These are phyloP conservation scores for Taxidea taxus DNA, from an alignment of 2,113 vertebrate genomes.

Conservation along the genomic window DNA sequence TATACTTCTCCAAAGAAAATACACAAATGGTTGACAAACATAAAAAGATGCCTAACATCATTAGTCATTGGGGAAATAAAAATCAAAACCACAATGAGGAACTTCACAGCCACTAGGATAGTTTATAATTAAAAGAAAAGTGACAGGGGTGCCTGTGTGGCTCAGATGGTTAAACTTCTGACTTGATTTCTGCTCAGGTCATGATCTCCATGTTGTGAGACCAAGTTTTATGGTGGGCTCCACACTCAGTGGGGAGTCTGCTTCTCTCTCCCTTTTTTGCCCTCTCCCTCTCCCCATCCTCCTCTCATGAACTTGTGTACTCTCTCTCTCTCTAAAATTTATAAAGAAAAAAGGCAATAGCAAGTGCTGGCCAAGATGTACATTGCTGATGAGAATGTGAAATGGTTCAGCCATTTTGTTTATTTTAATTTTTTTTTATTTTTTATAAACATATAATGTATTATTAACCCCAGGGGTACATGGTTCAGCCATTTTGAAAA, in stretches of 20 bases:
- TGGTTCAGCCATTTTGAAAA: neutral
- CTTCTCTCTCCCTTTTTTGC: neutral
- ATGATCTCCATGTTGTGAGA: neutral
- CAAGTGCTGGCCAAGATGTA: neutral
- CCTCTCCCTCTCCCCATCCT: neutral
- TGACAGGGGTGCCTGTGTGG: neutral
- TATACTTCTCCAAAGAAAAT: neutral
- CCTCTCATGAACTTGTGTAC: neutral
- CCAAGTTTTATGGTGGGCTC: neutral
- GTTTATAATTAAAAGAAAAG: neutral
- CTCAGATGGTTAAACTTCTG: neutral
- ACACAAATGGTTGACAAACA: neutral
- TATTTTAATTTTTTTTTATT: no score
- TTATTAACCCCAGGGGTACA: no score
- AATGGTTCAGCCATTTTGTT: neutral
- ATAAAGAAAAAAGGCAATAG: neutral
- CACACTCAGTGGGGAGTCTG: neutral
- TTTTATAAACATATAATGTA: no score
- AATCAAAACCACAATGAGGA: constrained; percentile 16
- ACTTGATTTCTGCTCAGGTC: neutral
- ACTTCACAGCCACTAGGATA: neutral
- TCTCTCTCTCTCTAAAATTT: neutral
- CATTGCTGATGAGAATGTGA: neutral
- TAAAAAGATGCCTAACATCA: neutral
- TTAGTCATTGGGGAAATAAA: neutral